Evolutionary conservation across 1,140 invertebrate species (phyloP).

Genomic region (Drosophila pallidifrons): DNA sequence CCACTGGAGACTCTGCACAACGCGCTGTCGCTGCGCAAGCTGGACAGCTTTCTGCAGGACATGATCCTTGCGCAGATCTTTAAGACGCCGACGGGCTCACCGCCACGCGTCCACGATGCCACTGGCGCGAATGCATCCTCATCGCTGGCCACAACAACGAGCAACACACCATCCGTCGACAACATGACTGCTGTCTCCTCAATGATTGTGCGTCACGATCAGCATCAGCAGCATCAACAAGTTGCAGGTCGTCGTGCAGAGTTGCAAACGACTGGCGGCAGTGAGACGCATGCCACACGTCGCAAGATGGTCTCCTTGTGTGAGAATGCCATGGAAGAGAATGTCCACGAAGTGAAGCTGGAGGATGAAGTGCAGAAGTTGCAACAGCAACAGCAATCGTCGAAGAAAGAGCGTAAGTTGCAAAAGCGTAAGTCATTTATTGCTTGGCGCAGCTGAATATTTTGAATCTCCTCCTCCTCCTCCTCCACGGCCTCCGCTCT

Average conservation of each 20-base stretch:
- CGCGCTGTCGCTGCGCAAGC: constrained; percentile 94
- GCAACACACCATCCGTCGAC: neutral
- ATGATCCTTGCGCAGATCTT: constrained; percentile 91
- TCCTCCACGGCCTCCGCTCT: no score
- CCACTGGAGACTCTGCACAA: constrained; percentile 98
- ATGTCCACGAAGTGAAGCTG: constrained; percentile 10
- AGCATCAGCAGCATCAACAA: no score
- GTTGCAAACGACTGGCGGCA: neutral
- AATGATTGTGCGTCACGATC: constrained; percentile 1
- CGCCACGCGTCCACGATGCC: constrained; percentile 86
- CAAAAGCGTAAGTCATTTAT: constrained; percentile 13
- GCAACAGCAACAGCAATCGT: neutral
- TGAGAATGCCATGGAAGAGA: neutral
- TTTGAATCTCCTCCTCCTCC: no score
- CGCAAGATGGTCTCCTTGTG: no score
- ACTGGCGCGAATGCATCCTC: constrained; percentile 1
- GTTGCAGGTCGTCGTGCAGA: neutral
- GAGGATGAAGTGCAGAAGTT: constrained; percentile 13
- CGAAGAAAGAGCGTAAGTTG: constrained; percentile 40
- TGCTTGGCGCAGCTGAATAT: constrained; percentile 22
- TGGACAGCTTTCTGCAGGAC: constrained; percentile 94
- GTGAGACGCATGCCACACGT: neutral
- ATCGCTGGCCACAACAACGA: neutral
- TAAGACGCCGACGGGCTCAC: constrained; percentile 90
- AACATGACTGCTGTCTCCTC: constrained; percentile 3